phyloP scores from a whole-genome alignment of 2,797 vertebrate genomes.

The Gymnopithys bicolor region DNA sequence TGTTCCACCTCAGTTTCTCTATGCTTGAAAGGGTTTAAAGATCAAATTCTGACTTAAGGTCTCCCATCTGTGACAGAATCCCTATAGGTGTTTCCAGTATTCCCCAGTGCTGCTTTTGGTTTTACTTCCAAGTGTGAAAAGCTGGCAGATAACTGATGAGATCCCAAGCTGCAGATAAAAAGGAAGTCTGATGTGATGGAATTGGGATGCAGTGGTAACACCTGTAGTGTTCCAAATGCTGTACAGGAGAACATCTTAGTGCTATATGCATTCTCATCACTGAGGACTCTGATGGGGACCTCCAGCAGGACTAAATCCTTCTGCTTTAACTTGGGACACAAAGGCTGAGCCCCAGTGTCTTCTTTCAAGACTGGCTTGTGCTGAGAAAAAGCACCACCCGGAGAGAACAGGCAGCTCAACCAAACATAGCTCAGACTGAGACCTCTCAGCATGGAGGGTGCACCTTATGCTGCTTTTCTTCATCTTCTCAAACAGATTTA shows the following conservation, averaged over 20 bases:
- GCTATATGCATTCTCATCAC: accelerated
- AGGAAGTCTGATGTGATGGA: background rate
- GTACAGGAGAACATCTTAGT: background rate
- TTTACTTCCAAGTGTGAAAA: background rate
- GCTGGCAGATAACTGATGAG: background rate
- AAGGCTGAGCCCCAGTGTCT: background rate
- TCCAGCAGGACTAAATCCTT: background rate
- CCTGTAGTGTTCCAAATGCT: background rate
- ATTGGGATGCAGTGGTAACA: background rate
- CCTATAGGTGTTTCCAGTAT: background rate
- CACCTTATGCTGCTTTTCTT: accelerated
- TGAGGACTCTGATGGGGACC: background rate
- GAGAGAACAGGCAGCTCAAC: background rate
- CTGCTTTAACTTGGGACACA: background rate
- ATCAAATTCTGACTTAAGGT: background rate
- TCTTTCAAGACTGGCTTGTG: background rate
- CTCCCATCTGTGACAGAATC: background rate
- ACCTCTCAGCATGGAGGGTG: background rate
- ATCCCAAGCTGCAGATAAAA: background rate
- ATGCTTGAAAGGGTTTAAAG: background rate
- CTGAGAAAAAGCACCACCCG: background rate
- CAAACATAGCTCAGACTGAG: background rate
- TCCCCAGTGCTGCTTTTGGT: background rate
- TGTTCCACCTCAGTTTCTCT: background rate
- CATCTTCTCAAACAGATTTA: accelerated